Base-by-base conservation (phyloP, 2,888 invertebrate genomes). In the Mechanitis messenoides region DNA sequence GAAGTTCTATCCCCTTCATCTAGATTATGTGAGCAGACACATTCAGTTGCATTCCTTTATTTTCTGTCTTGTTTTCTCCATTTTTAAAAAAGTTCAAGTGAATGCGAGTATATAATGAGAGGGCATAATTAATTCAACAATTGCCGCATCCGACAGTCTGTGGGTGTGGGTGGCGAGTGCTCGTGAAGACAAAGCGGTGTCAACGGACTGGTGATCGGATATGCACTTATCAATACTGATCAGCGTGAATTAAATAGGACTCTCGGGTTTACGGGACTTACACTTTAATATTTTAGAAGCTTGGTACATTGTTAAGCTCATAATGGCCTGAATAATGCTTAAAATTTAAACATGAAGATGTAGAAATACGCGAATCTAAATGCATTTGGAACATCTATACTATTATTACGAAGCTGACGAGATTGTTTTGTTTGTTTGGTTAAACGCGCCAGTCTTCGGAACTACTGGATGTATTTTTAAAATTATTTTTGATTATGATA, bases 101-200 rank as follows among this genome's bases (percentile, higher is more conserved):
- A 12, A 38, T 38, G 20, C 20, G 47, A 9, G 9, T 31, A 2
- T 50, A 31, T 28, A 50, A 50, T 50, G 11, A 4, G 11, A 50
- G 31, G 31, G 9, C 50, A 31, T 31, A 50, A 50, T 50, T 58
- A 57, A 59, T 61, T 53, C 42, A 59, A 59, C 63, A 62, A 61
- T 58, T 64, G 64, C 64, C 62, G 62, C 62, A 64, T 64, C 62
- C 64, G 57, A 58, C 46, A 50, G 50, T 50, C 58, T 59, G 64
- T 69, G 67, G 66, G 66, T 57, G 63, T 62, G 60, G 54, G 45
- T 42, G 61, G 60, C 58, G 58, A 58, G 62, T 62, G 71, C 69
- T 60, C 60, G 20, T 72, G 72, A 73, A 77, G 76, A 83, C 84
- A 84, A 83, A 80, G 81, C 78, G 74, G 75, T 79, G 84, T 84